Conservation (phyloP, 2,888 invertebrate genomes). For the Ommatoiulus sabulosus region DNA sequence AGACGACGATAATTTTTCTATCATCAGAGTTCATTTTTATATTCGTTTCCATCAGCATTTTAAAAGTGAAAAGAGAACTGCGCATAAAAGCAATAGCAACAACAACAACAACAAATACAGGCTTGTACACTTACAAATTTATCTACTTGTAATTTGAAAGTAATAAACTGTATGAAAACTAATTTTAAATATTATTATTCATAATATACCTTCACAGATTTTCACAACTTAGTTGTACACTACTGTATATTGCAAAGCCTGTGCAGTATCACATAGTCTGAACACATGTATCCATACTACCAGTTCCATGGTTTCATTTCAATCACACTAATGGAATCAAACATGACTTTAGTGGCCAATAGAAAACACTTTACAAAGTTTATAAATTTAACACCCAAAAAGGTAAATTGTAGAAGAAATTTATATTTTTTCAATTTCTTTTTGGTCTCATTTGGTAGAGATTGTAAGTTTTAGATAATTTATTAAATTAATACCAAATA, state of each 20-base stretch:
- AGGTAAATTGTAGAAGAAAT: too few species aligned
- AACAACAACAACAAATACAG: conserved; percentile 8
- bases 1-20: too few species aligned
- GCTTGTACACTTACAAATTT: conserved; percentile 25
- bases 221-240: neutral
- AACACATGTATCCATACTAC: neutral
- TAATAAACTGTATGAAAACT: conserved; percentile 38
- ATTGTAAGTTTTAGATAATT: too few species aligned
- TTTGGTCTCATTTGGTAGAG: too few species aligned
- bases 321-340: neutral
- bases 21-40: neutral
- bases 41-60: neutral
- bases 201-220: conserved; percentile 45
- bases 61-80: conserved; percentile 5
- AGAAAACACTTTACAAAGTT: conserved; percentile 26
- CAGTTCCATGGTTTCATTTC: neutral
- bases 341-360: neutral
- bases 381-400: too few species aligned
- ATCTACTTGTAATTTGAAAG: conserved; percentile 6
- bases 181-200: conserved; percentile 33
- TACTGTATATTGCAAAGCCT: conserved; percentile 37
- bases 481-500: too few species aligned
- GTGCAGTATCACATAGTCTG: conserved; percentile 37
- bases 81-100: conserved; percentile 29
- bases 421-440: too few species aligned